Base-by-base conservation (phyloP, 30 jellyfish, hydroid and myxozoan species). In the Hydra vulgaris region DNA sequence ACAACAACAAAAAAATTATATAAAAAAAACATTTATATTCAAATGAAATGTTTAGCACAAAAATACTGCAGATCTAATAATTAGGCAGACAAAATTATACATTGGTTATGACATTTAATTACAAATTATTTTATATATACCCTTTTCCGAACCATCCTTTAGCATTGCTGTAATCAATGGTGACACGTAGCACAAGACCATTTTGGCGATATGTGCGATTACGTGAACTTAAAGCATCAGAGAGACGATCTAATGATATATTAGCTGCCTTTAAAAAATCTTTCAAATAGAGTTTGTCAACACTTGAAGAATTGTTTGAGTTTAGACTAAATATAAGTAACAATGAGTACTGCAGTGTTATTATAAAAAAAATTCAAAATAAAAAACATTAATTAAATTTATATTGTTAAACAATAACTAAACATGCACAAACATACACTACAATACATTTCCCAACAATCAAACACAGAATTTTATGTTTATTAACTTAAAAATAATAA, bases 201-300 rank as follows among this genome's bases (percentile, higher is more conserved):
- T 91, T 91, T 84, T 91, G 96, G n/a, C 97, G 85, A 54, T 18
- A 91, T 0, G 96, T 71, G 22, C 97, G 23, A 7, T 74, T 78
- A 53, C 85, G 82, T 17, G 95, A 89, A 82, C 83, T 91, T 40
- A 83, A 81, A 7, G 97, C 96, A 83, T 86, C 95, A 7, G 97
- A 86, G 1, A 40, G 40, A 12, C 27, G 82, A 80, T 91, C 95
- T 21, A 91, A 70, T 23, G 76, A 25, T 17, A 91, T 73, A 18
- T 67, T 82, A 18, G 95, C 97, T 8, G 96, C 97, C 40, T 61
- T 54, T 0, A 91, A 86, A 25, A 91, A 53, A 19, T 91, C 95
- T 0, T n/a, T 82, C 20, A 91, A 84, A 24, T 89, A 78, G 20
- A 91, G 86, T 54, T 88, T 88, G 79, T 91, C 95, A 22, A 88